Evolutionary conservation across 1,140 invertebrate species (phyloP).

Genomic region (Octopus bimaculoides): DNA sequence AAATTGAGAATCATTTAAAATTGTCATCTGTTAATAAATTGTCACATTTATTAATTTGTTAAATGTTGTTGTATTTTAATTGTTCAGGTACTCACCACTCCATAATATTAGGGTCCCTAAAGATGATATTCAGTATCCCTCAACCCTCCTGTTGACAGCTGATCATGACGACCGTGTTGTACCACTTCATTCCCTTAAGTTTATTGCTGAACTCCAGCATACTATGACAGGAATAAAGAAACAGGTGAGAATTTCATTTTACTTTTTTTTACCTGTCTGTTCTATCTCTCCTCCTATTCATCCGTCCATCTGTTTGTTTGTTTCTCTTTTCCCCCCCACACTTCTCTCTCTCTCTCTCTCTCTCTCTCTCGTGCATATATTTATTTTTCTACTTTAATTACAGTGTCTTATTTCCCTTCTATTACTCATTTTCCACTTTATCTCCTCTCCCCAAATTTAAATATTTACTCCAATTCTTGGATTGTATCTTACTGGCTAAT

Average conservation of each 20-base stretch:
- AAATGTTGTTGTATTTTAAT: no score
- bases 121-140: conserved; percentile 74
- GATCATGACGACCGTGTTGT: conserved; percentile 98
- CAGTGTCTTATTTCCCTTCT: no score
- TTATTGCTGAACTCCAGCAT: conserved; percentile 87
- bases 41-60: no score
- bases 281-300: not conserved
- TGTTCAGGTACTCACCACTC: conserved; percentile 76
- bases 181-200: conserved; percentile 93
- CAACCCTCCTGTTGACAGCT: conserved; percentile 85
- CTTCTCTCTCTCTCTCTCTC: no score
- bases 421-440: no score
- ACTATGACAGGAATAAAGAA: conserved; percentile 64
- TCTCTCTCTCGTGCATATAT: no score
- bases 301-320: not conserved
- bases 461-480: no score
- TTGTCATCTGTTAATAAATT: no score
- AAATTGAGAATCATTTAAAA: no score
- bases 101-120: conserved; percentile 81
- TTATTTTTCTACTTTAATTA: no score
- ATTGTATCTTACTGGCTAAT: no score
- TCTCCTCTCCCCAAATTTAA: no score
- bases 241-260: conserved; percentile 49
- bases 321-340: not conserved
- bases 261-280: not conserved